Percentiles rank a stretch among this genome's conserved stretches.
Conservation (phyloP, 1,140 invertebrate genomes). For the Aphis craccivora region DNA sequence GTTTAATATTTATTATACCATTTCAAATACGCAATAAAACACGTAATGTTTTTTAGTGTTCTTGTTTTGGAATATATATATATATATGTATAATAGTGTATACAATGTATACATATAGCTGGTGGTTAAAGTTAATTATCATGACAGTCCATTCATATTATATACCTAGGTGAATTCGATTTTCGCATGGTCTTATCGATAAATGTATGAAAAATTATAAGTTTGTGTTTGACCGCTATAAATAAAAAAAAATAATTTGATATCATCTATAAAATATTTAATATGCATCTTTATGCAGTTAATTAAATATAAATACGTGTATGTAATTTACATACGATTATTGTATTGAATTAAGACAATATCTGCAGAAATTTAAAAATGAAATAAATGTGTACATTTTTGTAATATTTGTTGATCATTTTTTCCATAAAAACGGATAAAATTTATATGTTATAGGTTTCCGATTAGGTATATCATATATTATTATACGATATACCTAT, state of each 20-base stretch:
- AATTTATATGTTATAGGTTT: too few species aligned
- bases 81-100: too few species aligned
- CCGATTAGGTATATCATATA: too few species aligned
- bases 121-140: constrained; percentile 21
- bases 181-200: neutral
- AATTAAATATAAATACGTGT: neutral
- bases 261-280: neutral
- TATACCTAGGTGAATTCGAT: neutral
- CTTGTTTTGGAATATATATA: neutral
- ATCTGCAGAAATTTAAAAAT: neutral
- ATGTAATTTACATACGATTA: neutral
- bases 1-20: constrained; percentile 50
- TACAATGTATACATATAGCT: neutral
- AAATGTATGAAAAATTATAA: neutral
- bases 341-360: neutral
- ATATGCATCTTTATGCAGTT: neutral
- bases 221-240: neutral
- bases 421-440: neutral
- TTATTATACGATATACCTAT: too few species aligned
- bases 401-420: neutral
- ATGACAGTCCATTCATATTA: neutral
- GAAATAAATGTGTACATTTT: neutral
- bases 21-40: constrained; percentile 43
- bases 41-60: constrained; percentile 26
- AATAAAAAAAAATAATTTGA: neutral